Percentiles rank a stretch among this genome's conserved stretches.
These are phyloP conservation scores for Palythoa grandis DNA, from an alignment of 92 coral and sea anemone species.

Conservation along the genomic window DNA sequence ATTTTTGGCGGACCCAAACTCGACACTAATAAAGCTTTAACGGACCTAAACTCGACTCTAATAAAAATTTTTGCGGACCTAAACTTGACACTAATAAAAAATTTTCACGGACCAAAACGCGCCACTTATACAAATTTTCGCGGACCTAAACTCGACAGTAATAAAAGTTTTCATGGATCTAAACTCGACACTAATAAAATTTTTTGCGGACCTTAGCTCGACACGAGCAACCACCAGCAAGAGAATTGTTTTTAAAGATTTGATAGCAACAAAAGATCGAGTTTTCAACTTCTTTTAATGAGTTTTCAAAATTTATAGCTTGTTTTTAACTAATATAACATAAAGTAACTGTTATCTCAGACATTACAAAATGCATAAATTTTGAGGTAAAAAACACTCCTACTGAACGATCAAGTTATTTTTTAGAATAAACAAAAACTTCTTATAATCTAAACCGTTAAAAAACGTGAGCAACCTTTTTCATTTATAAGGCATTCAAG, in stretches of 20 bases:
- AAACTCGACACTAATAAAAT: neutral
- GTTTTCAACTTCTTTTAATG: neutral
- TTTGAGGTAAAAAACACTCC: neutral
- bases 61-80: neutral
- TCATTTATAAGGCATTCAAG: conserved; percentile 1
- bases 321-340: neutral
- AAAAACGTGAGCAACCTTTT: conserved; percentile 4
- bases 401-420: neutral
- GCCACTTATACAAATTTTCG: neutral
- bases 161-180: neutral
- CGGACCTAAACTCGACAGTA: neutral
- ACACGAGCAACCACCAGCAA: neutral
- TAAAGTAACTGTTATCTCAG: conserved; percentile 3
- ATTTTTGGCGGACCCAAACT: neutral
- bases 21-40: neutral
- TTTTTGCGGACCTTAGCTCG: neutral
- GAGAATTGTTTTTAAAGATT: neutral
- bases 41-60: neutral
- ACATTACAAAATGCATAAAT: neutral
- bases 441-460: neutral
- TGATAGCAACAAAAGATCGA: neutral
- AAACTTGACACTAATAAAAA: neutral
- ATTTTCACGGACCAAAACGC: neutral
- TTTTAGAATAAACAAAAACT: neutral
- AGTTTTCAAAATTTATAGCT: neutral